phyloP scores from a whole-genome alignment of 2,797 vertebrate species.

The Oryzias sinensis region DNA sequence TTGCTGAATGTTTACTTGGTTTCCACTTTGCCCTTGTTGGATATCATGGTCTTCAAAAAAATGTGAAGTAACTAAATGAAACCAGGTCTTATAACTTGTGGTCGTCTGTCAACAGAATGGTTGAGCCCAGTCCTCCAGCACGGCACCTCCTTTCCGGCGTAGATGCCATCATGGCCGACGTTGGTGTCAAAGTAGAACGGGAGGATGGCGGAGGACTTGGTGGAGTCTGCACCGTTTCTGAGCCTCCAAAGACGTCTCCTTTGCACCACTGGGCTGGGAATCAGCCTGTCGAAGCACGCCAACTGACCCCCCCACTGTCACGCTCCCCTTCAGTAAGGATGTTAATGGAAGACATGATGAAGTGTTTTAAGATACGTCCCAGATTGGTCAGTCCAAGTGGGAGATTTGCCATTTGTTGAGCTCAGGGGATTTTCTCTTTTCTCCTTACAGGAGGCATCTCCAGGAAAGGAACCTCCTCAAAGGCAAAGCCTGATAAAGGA shows the following conservation, averaged over 20 bases:
- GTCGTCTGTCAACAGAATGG: slow-evolving; percentile 82
- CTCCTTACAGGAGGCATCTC: slow-evolving; percentile 69
- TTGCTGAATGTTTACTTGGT: too few species aligned
- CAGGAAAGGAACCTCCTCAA: slow-evolving; percentile 65
- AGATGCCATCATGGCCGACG: slow-evolving; percentile 87
- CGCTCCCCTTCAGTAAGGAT: slow-evolving; percentile 72
- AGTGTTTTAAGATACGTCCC: neutral
- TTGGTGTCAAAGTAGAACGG: slow-evolving; percentile 85
- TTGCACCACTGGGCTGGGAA: slow-evolving; percentile 65
- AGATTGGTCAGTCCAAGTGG: too few species aligned
- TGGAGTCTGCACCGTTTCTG: slow-evolving; percentile 17
- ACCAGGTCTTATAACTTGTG: slow-evolving; percentile 15
- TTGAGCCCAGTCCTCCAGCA: slow-evolving; percentile 86
- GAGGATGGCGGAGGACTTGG: slow-evolving; percentile 67
- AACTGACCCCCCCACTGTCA: slow-evolving; percentile 65
- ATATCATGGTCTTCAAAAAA: neutral
- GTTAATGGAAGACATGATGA: neutral
- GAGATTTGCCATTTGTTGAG: neutral
- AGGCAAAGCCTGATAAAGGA: slow-evolving; percentile 73
- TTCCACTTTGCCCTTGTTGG: too few species aligned
- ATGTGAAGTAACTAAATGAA: slow-evolving; percentile 19
- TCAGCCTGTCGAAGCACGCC: slow-evolving; percentile 66
- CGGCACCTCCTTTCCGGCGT: slow-evolving; percentile 80
- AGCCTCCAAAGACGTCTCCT: slow-evolving; percentile 61
- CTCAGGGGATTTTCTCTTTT: slow-evolving; percentile 11